Conservation (phyloP, 1,140 invertebrate species). For the Meloidogyne chitwoodi region DNA sequence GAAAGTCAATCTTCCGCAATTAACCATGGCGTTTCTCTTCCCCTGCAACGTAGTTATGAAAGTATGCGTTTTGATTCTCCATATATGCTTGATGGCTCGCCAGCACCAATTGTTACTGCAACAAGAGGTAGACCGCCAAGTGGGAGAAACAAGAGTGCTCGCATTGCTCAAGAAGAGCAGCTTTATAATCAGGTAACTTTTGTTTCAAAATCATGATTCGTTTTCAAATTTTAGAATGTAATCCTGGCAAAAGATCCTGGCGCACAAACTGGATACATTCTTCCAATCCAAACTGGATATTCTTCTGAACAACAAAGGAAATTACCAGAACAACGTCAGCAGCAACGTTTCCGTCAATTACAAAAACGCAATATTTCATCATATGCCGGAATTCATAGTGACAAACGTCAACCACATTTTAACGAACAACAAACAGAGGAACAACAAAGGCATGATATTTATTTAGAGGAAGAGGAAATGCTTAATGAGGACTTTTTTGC, state of each 20-base stretch:
- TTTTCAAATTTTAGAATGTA: background rate
- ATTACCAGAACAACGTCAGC: background rate
- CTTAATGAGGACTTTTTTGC: conserved; percentile 32
- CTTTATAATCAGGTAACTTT: background rate
- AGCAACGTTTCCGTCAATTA: background rate
- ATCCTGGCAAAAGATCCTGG: background rate
- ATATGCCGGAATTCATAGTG: background rate
- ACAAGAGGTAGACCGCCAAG: background rate
- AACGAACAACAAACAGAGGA: background rate
- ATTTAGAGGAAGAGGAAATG: conserved; percentile 24
- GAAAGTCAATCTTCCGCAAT: background rate
- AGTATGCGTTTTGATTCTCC: background rate
- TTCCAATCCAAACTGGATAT: background rate
- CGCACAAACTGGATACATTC: background rate
- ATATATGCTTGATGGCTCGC: background rate
- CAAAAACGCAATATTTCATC: background rate
- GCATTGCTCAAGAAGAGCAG: background rate
- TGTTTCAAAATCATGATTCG: background rate
- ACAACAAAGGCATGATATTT: background rate
- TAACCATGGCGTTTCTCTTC: background rate
- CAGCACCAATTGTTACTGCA: background rate
- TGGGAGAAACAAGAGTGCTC: background rate
- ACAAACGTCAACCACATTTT: background rate
- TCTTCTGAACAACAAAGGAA: background rate
- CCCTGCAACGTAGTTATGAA: background rate